Evolutionary conservation across 2,113 vertebrate species (phyloP), one percentile per base, ranked within the genome.

Genomic region (Zeus faber): DNA sequence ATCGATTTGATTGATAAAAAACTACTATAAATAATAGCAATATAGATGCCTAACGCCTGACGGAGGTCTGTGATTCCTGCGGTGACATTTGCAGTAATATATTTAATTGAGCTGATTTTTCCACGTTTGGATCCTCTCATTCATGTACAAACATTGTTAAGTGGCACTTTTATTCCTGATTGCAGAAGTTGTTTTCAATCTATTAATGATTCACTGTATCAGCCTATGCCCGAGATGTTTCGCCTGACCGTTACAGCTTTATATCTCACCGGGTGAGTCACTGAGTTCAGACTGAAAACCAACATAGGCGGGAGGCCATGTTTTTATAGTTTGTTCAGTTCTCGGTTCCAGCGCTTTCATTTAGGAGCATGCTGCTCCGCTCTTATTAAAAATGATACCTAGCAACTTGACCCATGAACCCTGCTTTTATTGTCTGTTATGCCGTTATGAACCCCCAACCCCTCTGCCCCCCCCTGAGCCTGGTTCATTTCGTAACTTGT

Each of bases 341-440:
- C 50, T 29, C 52, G 64, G 43, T 70, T 72, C 24, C 43, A 24
- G 9, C 33, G 3, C 64, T 80, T 59, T 80, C 68, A 84, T 84
- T 81, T 76, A 62, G 58, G 56, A 49, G 43, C 49, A 49, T 0
- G 39, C 55, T 60, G 55, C 70, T 70, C 43, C 24, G n/a, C 59
- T 65, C 77, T 84, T 81, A 82, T 85, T 83, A 79, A 77, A 79
- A 76, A 55, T 57, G 3, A 43, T 39, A 67, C 1, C 25, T 35
- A 46, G 52, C 56, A 67, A 71, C 48, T 17, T 51, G 37, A 77
- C 56, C 74, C 55, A 65, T 57, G n/a, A 44, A 54, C 49, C 74
- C 57, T 56, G 46, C 16, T 47, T 18, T 81, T 72, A 83, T 74
- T 83, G 76, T 80, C 72, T 61, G 48, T n/a, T n/a, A n/a, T 16